phyloP scores from a whole-genome alignment of 2,888 invertebrate species.

The Cantharis rustica region DNA sequence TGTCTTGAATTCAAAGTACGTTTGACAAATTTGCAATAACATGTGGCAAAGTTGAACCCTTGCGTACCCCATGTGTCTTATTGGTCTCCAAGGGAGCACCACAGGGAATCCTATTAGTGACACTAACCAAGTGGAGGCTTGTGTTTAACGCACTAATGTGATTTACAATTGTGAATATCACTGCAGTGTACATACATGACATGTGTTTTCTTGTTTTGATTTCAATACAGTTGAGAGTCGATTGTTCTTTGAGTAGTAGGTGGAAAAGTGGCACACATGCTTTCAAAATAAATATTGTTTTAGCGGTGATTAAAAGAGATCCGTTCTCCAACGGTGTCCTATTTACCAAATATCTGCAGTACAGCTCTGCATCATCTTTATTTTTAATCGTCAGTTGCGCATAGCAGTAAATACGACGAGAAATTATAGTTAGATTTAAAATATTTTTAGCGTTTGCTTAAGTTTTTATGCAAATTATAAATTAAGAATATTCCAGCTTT shows the following conservation, averaged over 20 bases:
- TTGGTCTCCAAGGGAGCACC: conserved; percentile 20
- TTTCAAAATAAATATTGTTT: neutral
- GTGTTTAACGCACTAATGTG: conserved; percentile 31
- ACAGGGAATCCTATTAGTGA: conserved; percentile 31
- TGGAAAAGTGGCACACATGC: neutral
- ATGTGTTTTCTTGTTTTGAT: conserved; percentile 31
- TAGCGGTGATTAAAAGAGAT: neutral
- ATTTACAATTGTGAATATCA: conserved; percentile 31
- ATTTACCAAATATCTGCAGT: no score
- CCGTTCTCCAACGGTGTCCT: no score
- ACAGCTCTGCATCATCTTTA: neutral
- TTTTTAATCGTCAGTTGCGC: neutral
- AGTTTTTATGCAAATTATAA: neutral
- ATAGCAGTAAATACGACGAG: no score
- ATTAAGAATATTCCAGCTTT: neutral
- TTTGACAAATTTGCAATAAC: conserved; percentile 13
- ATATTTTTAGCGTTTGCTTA: neutral
- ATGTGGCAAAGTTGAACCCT: conserved; percentile 25
- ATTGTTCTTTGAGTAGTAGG: conserved; percentile 14
- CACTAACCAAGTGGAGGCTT: conserved; percentile 31
- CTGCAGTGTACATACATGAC: conserved; percentile 24
- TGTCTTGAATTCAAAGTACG: neutral
- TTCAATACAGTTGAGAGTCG: conserved; percentile 9
- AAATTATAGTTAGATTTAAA: neutral
- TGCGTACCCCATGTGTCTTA: conserved; percentile 28